Evolutionary conservation across 2,888 invertebrate genomes (phyloP).

Genomic region (Xestia sexstrigata): DNA sequence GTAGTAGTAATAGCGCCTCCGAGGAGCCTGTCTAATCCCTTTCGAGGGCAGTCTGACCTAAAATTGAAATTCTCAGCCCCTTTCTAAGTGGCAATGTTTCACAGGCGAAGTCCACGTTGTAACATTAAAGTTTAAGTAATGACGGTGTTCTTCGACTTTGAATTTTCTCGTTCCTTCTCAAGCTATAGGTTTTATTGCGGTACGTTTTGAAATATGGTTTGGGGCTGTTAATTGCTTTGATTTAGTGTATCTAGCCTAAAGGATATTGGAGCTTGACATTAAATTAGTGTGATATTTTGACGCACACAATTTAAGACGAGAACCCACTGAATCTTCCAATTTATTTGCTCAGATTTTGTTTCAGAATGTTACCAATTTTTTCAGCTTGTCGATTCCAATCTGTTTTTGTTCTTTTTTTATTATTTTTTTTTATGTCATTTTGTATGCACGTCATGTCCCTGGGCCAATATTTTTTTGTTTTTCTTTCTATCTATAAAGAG

Average conservation of each 20-base stretch:
- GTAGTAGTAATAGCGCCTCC: constrained; percentile 73
- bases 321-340: neutral
- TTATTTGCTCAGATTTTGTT: neutral
- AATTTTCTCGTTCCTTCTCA: constrained; percentile 68
- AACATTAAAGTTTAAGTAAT: constrained; percentile 79
- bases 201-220: constrained; percentile 67
- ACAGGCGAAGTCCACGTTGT: constrained; percentile 69
- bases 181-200: constrained; percentile 71
- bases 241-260: constrained; percentile 46
- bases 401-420: too few species aligned
- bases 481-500: neutral
- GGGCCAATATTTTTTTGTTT: too few species aligned
- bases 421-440: too few species aligned
- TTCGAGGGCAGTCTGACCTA: constrained; percentile 75
- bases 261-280: constrained; percentile 29
- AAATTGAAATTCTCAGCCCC: constrained; percentile 81
- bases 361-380: neutral
- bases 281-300: constrained; percentile 22
- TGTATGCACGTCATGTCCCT: too few species aligned
- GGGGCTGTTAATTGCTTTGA: constrained; percentile 61
- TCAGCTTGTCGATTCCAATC: neutral
- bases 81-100: constrained; percentile 77
- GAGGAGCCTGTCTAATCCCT: constrained; percentile 76
- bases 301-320: neutral
- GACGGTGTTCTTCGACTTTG: constrained; percentile 71